Evolutionary conservation across 2,888 invertebrate species (phyloP).

Genomic region (Lochmaea capreae): DNA sequence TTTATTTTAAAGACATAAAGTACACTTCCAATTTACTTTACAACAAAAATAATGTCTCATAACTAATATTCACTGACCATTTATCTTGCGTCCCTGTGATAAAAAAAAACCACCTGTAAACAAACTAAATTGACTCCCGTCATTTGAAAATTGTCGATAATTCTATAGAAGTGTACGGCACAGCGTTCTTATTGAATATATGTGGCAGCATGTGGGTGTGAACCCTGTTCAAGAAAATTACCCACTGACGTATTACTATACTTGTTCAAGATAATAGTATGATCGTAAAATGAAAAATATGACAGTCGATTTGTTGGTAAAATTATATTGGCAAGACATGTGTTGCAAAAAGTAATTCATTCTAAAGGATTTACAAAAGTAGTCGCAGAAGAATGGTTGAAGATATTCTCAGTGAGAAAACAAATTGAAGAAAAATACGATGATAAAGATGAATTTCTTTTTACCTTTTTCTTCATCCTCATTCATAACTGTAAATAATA

Average conservation of each 20-base stretch:
- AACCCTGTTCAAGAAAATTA: slow-evolving; percentile 10
- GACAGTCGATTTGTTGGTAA: slow-evolving; percentile 17
- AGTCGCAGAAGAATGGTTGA: not conserved
- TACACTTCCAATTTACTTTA: not conserved
- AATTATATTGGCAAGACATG: slow-evolving; percentile 9
- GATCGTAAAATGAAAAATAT: slow-evolving; percentile 11
- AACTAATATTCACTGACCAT: not conserved
- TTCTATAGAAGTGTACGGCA: slow-evolving; percentile 1
- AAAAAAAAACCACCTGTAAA: slow-evolving; percentile 12
- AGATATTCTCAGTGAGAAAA: no score
- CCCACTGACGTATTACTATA: slow-evolving; percentile 9
- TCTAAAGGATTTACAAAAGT: not conserved
- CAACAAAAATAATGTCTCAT: not conserved
- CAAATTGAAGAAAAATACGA: no score
- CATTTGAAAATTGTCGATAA: slow-evolving; percentile 16
- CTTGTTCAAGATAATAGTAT: slow-evolving; percentile 10
- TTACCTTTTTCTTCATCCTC: no score
- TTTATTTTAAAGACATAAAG: not conserved
- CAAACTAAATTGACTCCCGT: slow-evolving; percentile 18
- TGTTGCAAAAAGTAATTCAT: not conserved
- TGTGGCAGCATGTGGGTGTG: slow-evolving; percentile 17
- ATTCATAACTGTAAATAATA: no score
- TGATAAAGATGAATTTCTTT: no score
- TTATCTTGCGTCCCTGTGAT: not conserved
- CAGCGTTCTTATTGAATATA: slow-evolving; percentile 7